Base-by-base conservation (phyloP, 2,113 vertebrate species). In the Carassius carassius region DNA sequence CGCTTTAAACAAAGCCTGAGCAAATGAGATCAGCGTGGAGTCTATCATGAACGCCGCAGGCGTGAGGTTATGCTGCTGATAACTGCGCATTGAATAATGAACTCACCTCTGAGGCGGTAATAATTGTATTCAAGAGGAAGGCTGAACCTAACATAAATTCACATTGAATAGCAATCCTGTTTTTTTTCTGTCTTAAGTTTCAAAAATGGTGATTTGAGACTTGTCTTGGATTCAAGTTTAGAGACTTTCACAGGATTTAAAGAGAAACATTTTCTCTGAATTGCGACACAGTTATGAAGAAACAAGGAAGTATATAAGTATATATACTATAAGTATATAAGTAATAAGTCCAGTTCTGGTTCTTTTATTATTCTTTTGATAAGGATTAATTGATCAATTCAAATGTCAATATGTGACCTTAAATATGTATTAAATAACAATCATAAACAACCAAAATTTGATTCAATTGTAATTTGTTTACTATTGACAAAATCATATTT, bases 41-140 rank as follows among this genome's bases (percentile, higher is more conserved):
- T 54, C 62, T 23, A 81, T 69, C 25, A 69, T 16, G 19, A 65
- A 81, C 63, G 79, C 79, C 19, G 19, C 62, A 81, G 79, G 62
- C 79, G 1, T 3, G 9, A 51, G 63, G 17, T 69, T 35, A 81
- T 2, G 44, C 25, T 35, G 63, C 44, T 21, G 79, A 81, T 81
- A 81, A 81, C 62, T 81, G 79, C 44, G 1, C 21, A 35, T 35
- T 81, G 79, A 81, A 81, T 81, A 81, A 69, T 81, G 25, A 81
- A 32, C 13, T 81, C 78, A 54, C 79, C 60, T 67, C 10, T 17
- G 19, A 69, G 16, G 41, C 11, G 0, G 16, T 54, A 81, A 69
- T 69, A 19, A 65, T 21, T 81, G 78, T 23, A 49, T 67, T 41
- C 60, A 49, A 8, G 76, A 29, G 58, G 1, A 78, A 58, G 49